phyloP scores from a whole-genome alignment of 2,113 vertebrate species.

The Theristicus caerulescens region DNA sequence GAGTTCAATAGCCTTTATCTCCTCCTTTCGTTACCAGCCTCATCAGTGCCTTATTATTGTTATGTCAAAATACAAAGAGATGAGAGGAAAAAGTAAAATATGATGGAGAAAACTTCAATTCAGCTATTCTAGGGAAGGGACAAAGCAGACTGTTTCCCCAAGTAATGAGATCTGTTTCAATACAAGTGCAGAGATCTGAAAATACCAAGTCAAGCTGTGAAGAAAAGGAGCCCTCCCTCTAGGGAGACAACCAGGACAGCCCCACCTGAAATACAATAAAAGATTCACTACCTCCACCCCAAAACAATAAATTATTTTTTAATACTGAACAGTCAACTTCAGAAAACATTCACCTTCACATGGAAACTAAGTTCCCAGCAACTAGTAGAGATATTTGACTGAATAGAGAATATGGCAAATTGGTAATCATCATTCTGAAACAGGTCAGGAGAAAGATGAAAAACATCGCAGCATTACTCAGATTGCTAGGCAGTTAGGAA shows the following conservation, averaged over 20 bases:
- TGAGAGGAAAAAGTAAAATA: background rate
- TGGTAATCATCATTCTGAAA: background rate
- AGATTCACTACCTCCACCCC: background rate
- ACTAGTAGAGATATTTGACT: background rate
- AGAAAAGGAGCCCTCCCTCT: background rate
- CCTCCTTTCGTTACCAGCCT: background rate
- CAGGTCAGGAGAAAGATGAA: background rate
- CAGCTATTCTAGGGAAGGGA: background rate
- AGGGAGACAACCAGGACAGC: background rate
- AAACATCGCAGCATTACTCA: background rate
- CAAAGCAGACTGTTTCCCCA: background rate
- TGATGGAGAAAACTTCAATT: background rate
- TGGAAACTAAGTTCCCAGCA: background rate
- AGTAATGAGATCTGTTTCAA: background rate
- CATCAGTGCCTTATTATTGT: background rate
- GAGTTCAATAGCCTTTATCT: background rate
- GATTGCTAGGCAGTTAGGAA: background rate
- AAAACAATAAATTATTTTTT: background rate
- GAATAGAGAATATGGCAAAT: background rate
- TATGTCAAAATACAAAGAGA: background rate
- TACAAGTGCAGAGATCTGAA: background rate
- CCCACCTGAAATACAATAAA: background rate
- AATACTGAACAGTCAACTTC: background rate
- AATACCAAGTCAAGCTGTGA: background rate
- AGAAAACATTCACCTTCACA: background rate